Percentiles rank a stretch among this genome's conserved stretches.
These are phyloP conservation scores for Apodemia duryi DNA, from an alignment of 2,888 invertebrate genomes.

Conservation along the genomic window DNA sequence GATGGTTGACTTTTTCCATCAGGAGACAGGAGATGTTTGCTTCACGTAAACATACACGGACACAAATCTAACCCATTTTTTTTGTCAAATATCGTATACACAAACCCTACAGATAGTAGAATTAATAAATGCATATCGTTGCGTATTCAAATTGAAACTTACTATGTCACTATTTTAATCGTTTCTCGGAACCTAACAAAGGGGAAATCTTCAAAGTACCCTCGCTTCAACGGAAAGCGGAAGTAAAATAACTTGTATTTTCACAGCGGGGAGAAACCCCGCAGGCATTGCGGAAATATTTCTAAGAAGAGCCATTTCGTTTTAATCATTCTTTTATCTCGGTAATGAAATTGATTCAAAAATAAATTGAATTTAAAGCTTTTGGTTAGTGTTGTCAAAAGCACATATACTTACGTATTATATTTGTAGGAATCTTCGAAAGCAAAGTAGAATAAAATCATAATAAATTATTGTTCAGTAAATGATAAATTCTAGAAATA, in stretches of 20 bases:
- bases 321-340: not conserved
- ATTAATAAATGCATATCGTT: too few relatives aligned
- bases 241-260: slow-evolving; percentile 2
- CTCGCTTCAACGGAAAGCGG: not conserved
- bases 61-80: too few relatives aligned
- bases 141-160: not conserved
- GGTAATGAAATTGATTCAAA: not conserved
- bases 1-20: too few relatives aligned
- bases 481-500: too few relatives aligned
- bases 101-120: too few relatives aligned
- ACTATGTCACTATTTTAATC: not conserved
- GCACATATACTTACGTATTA: not conserved
- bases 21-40: too few relatives aligned
- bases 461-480: too few relatives aligned
- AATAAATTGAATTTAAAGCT: not conserved
- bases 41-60: too few relatives aligned
- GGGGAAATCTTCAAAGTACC: not conserved
- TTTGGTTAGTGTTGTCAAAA: not conserved
- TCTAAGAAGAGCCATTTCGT: not conserved
- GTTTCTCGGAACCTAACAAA: not conserved
- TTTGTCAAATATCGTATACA: too few relatives aligned
- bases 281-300: not conserved
- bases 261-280: not conserved
- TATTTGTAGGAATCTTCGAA: too few relatives aligned
- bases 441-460: too few relatives aligned